A percentile compares a stretch with the other conserved stretches of the same genome.
Evolutionary conservation across 1,140 invertebrate species (phyloP).

Genomic region (Caenorhabditis latens): DNA sequence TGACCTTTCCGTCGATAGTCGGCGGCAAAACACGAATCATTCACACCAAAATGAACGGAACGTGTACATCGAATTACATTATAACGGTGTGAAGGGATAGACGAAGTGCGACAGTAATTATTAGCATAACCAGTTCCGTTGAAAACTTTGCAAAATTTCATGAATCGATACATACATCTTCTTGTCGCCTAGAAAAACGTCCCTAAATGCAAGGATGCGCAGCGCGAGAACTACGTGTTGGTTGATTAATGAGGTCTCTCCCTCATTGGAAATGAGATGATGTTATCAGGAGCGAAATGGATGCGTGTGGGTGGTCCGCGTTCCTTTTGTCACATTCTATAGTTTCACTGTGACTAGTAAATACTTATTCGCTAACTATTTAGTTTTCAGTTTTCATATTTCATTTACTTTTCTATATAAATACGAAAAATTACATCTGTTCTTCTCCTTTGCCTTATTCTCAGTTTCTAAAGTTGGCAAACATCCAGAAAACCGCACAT

Average conservation of each 20-base stretch:
- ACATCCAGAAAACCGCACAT: conserved; percentile 42
- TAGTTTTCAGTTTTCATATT: neutral
- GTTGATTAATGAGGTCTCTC: conserved; percentile 52
- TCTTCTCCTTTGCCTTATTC: neutral
- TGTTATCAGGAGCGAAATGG: conserved; percentile 21
- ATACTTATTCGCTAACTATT: neutral
- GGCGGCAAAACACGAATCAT: conserved; percentile 44
- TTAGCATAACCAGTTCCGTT: conserved; percentile 14
- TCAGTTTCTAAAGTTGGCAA: conserved; percentile 20
- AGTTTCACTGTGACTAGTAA: neutral
- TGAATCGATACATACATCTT: conserved; percentile 26
- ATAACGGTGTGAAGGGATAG: too few relatives aligned
- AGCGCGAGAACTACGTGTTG: conserved; percentile 38
- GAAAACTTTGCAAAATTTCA: neutral
- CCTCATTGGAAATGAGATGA: conserved; percentile 27
- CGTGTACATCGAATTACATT: too few relatives aligned
- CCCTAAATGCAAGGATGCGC: conserved; percentile 14
- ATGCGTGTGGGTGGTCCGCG: conserved; percentile 21
- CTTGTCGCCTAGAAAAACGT: neutral
- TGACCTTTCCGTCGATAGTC: neutral
- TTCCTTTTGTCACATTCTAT: neutral
- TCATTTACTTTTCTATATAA: neutral
- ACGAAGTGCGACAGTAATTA: neutral
- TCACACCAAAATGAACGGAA: neutral
- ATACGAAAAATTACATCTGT: neutral